Conservation (phyloP, 2,113 vertebrate species). For the Corynorhinus townsendii region DNA sequence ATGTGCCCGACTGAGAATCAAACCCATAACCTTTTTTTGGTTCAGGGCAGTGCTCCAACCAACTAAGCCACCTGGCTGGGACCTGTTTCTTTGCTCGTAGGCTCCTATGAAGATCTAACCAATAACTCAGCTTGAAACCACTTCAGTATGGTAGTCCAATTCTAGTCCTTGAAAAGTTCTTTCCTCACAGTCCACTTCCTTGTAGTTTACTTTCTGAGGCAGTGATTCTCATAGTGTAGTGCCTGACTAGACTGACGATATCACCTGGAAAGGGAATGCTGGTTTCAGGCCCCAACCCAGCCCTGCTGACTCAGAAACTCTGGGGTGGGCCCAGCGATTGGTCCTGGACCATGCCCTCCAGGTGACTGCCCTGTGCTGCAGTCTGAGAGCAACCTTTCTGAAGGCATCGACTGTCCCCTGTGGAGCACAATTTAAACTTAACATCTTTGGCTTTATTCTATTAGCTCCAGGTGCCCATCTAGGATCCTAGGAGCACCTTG, state of each 20-base stretch:
- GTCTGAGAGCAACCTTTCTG: too few species aligned
- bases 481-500: neutral
- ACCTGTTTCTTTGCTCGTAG: neutral
- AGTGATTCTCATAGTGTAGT: neutral
- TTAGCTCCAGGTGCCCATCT: neutral
- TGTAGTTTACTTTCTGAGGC: neutral
- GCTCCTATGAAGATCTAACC: neutral
- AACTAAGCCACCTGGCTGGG: too few species aligned
- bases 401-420: too few species aligned
- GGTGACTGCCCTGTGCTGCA: accelerated
- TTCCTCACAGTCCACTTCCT: too few species aligned
- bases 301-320: neutral
- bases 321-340: neutral
- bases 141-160: neutral
- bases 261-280: neutral
- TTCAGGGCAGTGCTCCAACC: neutral
- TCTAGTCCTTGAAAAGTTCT: neutral
- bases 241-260: neutral
- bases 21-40: neutral
- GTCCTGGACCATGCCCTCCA: neutral
- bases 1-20: neutral
- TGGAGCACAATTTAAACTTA: neutral
- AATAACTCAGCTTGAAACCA: neutral
- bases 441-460: neutral
- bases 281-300: neutral